Base-by-base conservation (phyloP, 30 jellyfish, hydroid and myxozoan genomes). In the Cassiopea andromeda region DNA sequence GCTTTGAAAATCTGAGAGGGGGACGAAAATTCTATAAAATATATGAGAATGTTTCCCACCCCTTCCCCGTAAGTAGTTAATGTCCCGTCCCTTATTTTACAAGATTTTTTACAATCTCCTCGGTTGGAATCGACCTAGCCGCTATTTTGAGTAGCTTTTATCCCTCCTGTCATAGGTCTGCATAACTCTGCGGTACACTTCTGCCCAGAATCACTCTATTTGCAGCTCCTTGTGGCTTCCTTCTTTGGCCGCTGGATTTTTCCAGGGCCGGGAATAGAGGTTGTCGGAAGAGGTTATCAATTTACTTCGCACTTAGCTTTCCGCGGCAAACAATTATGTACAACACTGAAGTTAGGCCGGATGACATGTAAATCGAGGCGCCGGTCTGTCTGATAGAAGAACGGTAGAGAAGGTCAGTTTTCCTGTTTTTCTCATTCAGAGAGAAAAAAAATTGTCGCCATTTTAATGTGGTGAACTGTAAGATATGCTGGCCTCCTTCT, bases 291-390 rank as follows among this genome's bases (percentile, higher is more conserved):
- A 44, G 78, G 92, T 71, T 27, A 83, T 70, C 78, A 58, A 19
- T 80, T 44, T 47, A 68, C 66, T 50, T 70, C 92, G 71, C 85
- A 67, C 87, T 73, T 85, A 59, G 45, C 84, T 48, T 58, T 86
- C 93, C 93, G 93, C 89, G 82, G 93, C 83, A 80, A 68, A 75
- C 67, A 61, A 48, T 85, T 46, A 85, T 69, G 82, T 85, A 85
- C 93, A 69, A 68, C 88, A 76, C 85, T 86, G 92, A 71, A 1
- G 77, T 15, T 75, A 77, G 92, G 90, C 97, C 97, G 97, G 97
- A 91, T 84, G 87, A 60, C 93, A 72, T 91, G 84, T 84, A 75
- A 78, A 91, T 67, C 85, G 48, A 78, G 97, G 97, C 97, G 97
- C 97, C 97, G 75, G 87, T 70, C 47, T 73, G 97, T 81, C 97